phyloP scores from a whole-genome alignment of 2,113 vertebrate species.

The Oncorhynchus masou region DNA sequence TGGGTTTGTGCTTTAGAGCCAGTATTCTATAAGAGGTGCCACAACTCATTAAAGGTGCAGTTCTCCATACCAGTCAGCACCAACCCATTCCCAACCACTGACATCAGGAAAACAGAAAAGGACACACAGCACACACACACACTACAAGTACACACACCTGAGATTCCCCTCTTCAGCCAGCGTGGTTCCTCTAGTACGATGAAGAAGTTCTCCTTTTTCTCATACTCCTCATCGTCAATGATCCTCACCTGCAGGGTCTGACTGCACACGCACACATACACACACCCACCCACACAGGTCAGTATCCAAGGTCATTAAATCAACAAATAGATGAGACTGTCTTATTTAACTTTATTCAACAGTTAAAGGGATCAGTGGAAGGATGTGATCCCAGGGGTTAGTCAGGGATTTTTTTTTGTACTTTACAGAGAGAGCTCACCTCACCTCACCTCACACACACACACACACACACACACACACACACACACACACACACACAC shows the following conservation, averaged over 20 bases:
- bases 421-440: slow-evolving; percentile 62
- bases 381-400: no score
- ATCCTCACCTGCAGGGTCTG: slow-evolving; percentile 86
- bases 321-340: no score
- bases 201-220: slow-evolving; percentile 91
- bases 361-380: no score
- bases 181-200: slow-evolving; percentile 87
- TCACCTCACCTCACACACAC: slow-evolving; percentile 43
- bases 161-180: slow-evolving; percentile 93
- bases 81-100: no score
- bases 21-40: no score
- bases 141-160: slow-evolving; percentile 69
- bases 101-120: neutral
- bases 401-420: no score
- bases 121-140: neutral
- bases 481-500: slow-evolving; percentile 23
- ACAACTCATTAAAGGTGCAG: no score
- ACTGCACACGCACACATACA: slow-evolving; percentile 49
- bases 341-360: no score
- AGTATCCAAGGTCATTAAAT: no score
- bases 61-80: no score
- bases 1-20: no score
- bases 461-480: slow-evolving; percentile 25
- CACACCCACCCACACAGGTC: no score
- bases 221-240: slow-evolving; percentile 90